These are phyloP conservation scores for Temnothorax curvispinosus DNA, from an alignment of 1,140 invertebrate genomes.

Conservation along the genomic window DNA sequence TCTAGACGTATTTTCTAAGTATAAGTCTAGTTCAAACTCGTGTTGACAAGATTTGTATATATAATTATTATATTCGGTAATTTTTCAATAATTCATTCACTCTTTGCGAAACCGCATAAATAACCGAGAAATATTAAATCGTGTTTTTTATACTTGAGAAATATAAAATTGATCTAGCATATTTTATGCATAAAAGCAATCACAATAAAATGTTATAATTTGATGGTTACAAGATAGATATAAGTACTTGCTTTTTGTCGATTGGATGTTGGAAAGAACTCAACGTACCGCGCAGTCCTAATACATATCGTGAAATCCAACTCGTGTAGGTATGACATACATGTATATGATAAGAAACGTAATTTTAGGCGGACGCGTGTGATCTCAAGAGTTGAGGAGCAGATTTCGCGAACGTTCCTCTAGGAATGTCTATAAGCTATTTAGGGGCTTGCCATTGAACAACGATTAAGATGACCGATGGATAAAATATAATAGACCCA, in stretches of 20 bases:
- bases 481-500: background rate
- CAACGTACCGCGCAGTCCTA: slow-evolving; percentile 25
- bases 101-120: background rate
- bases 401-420: background rate
- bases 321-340: slow-evolving; percentile 61
- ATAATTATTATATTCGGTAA: background rate
- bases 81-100: background rate
- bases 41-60: background rate
- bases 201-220: no score
- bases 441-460: slow-evolving; percentile 49
- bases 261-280: no score
- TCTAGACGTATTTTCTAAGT: background rate
- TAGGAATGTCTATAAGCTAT: slow-evolving; percentile 24
- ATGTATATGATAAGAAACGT: slow-evolving; percentile 55
- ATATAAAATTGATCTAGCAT: no score
- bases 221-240: no score
- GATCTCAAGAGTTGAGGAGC: slow-evolving; percentile 56
- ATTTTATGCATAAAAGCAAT: no score
- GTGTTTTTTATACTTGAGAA: no score
- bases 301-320: slow-evolving; percentile 44
- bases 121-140: no score
- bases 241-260: no score
- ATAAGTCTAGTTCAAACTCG: background rate
- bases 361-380: slow-evolving; percentile 56
- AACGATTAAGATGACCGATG: slow-evolving; percentile 26